Conservation (phyloP, 2,888 invertebrate genomes). For the Ametastegia equiseti region DNA sequence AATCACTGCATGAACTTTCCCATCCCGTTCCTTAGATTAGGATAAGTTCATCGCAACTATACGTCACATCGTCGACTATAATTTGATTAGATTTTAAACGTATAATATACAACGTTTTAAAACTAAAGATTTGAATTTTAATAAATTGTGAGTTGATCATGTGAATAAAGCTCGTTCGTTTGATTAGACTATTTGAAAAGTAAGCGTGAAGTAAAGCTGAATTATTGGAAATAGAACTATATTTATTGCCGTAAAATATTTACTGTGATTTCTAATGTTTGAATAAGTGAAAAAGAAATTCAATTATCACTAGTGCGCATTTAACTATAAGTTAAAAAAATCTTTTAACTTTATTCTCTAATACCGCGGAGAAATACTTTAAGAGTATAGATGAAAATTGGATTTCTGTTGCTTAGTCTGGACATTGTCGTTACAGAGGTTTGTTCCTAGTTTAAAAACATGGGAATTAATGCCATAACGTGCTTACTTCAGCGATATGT, state of each 20-base stretch:
- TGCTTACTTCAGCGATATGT: conserved; percentile 38
- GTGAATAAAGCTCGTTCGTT: too few relatives aligned
- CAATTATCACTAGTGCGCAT: conserved; percentile 1
- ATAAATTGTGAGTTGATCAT: neutral
- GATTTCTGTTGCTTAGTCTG: neutral
- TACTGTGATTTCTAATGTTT: neutral
- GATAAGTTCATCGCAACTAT: too few relatives aligned
- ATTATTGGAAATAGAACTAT: neutral
- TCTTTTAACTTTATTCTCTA: neutral
- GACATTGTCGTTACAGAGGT: neutral
- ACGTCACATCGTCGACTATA: too few relatives aligned
- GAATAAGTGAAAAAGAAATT: neutral
- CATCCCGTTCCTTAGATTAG: too few relatives aligned
- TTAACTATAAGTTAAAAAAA: conserved; percentile 1
- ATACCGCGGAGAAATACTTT: conserved; percentile 20
- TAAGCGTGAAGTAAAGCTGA: neutral
- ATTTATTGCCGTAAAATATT: neutral
- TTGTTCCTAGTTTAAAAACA: neutral
- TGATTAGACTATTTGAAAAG: neutral
- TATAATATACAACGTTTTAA: too few relatives aligned
- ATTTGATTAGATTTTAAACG: too few relatives aligned
- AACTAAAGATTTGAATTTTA: too few relatives aligned
- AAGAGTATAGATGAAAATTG: neutral
- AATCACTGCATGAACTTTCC: too few relatives aligned
- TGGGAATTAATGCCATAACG: neutral